phyloP scores from a whole-genome alignment of 2,797 vertebrate genomes.

The Chaetophractus vellerosus region DNA sequence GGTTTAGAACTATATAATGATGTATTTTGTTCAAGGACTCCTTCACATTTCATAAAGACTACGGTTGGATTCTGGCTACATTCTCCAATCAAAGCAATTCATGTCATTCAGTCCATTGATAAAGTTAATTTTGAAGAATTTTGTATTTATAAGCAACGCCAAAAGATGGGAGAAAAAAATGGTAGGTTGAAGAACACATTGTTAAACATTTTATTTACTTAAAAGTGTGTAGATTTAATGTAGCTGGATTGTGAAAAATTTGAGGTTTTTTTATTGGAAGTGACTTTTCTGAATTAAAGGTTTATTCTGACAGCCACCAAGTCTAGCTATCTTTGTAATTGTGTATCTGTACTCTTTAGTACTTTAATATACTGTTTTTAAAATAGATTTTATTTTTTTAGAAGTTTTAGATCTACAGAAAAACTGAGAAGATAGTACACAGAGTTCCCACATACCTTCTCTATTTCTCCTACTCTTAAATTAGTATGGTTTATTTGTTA shows the following conservation, averaged over 20 bases:
- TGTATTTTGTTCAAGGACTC: slow-evolving; percentile 60
- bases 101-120: slow-evolving; percentile 42
- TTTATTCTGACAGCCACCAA: slow-evolving; percentile 24
- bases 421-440: neutral
- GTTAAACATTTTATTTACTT: slow-evolving; percentile 53
- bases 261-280: slow-evolving; percentile 59
- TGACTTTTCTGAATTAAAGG: slow-evolving; percentile 63
- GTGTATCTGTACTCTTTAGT: neutral
- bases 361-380: neutral
- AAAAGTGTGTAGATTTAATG: slow-evolving; percentile 46
- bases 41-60: slow-evolving; percentile 55
- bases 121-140: slow-evolving; percentile 75
- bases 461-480: slow-evolving; percentile 38
- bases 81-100: slow-evolving; percentile 72
- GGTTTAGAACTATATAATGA: slow-evolving; percentile 31
- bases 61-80: slow-evolving; percentile 65
- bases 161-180: slow-evolving; percentile 85
- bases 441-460: neutral
- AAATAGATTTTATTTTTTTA: slow-evolving; percentile 5
- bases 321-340: slow-evolving; percentile 61
- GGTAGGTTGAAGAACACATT: slow-evolving; percentile 83
- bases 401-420: slow-evolving; percentile 33
- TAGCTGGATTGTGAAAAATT: slow-evolving; percentile 39
- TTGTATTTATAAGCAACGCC: slow-evolving; percentile 16
- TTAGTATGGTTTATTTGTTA: slow-evolving; percentile 41